Base-by-base conservation (phyloP, 2,888 invertebrate genomes). In the Leptinotarsa rubiginosa region DNA sequence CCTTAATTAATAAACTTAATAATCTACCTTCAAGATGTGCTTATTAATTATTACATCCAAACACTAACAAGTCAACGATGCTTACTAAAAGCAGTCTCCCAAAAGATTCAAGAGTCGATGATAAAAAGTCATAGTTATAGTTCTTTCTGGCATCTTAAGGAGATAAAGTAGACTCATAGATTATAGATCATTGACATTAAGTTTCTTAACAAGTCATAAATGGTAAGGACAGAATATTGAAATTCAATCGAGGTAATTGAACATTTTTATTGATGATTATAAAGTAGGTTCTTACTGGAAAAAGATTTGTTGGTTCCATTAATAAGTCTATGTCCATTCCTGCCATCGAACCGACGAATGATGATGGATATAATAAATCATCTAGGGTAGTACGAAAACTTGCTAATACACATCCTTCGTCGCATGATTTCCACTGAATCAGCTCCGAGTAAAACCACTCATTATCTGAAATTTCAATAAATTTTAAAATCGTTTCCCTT, bases 291-390 rank as follows among this genome's bases (percentile, higher is more conserved):
- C 54, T 88, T 89, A 93, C 93, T 70, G 93, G 93, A 87, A 92
- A 94, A 68, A 89, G 88, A 80, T 90, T 90, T 64, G 91, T 90
- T 20, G 93, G 90, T 81, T 92, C 90, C 93, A 93, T 93, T 20
- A 94, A 89, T 69, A 93, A 86, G 83, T 93, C 93, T 3, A 93
- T 85, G 81, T 90, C 89, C 22, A 88, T 90, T 7, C 93, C 92
- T 31, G 91, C 89, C 65, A 88, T 86, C 16, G 91, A 88, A 75
- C 91, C 91, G 75, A 88, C 87, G 81, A 89, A 88, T 70, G 91
- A 89, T 0, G 90, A 89, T 0, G 93, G 92, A 83, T 92, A 93
- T 18, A 94, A 87, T 12, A 93, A 87, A 82, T 93, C 92, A 59
- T 90, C 90, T 50, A 93, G 86, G 54, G 91, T 89, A 2, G 92